These are phyloP conservation scores for Leptinotarsa lineolata DNA, from an alignment of 1,140 invertebrate genomes.

Conservation along the genomic window DNA sequence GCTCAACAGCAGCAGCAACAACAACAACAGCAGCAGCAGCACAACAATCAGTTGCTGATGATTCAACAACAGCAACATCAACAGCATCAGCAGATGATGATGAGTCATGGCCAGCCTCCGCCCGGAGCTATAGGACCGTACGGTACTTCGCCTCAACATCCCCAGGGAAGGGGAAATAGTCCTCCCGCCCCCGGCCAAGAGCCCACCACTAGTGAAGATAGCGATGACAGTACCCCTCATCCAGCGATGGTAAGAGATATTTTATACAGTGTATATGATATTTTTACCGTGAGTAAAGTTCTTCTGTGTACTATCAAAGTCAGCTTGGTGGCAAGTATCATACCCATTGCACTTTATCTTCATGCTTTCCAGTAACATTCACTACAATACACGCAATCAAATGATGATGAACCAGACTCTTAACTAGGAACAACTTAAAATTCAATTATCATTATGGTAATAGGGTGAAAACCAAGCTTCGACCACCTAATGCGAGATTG, in stretches of 20 bases:
- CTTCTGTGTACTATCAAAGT: too few species aligned
- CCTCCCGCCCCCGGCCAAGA: slow-evolving; percentile 64
- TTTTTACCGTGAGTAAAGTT: too few species aligned
- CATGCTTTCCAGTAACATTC: too few species aligned
- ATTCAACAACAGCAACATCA: slow-evolving; percentile 55
- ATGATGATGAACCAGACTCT: too few species aligned
- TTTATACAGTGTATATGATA: too few species aligned
- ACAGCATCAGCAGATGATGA: slow-evolving; percentile 65
- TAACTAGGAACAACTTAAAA: too few species aligned
- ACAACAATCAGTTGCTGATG: slow-evolving; percentile 64
- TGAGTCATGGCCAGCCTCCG: slow-evolving; percentile 61
- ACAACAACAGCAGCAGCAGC: slow-evolving; percentile 63
- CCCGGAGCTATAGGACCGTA: slow-evolving; percentile 56
- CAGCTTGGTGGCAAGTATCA: too few species aligned
- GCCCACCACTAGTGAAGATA: slow-evolving; percentile 81
- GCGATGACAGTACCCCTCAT: slow-evolving; percentile 83
- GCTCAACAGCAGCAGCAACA: slow-evolving; percentile 42
- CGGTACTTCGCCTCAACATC: slow-evolving; percentile 62
- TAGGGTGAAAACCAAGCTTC: too few species aligned
- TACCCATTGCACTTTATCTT: too few species aligned
- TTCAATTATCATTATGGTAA: too few species aligned
- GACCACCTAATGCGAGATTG: too few species aligned
- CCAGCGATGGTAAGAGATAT: slow-evolving; percentile 61
- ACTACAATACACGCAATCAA: too few species aligned
- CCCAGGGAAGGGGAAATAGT: slow-evolving; percentile 64